Evolutionary conservation across 1,140 invertebrate genomes (phyloP), one percentile per base, ranked within the genome.

Genomic region (Cydia fagiglandana): DNA sequence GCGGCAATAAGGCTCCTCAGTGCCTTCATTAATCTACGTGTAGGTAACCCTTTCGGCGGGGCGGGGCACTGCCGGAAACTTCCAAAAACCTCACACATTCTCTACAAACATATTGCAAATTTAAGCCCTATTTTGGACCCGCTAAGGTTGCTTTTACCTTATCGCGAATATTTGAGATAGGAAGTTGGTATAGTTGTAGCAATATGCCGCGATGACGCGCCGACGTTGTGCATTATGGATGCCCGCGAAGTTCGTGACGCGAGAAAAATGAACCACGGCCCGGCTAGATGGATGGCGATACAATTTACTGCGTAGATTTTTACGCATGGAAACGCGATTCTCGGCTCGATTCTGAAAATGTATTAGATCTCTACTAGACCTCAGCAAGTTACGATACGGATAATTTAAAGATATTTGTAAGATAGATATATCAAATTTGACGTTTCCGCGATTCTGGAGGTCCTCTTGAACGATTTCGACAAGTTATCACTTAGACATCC

Each of bases 181-280:
- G 47, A 53, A 47, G 28, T 30, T 4, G 50, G 47, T 7, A 66
- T 17, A 38, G n/a, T 68, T 76, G 76, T 81, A 76, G 85, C 87
- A 89, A 88, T 91, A 91, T 90, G 90, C 82, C 83, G 88, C 82
- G 89, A 87, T 88, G 89, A 92, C 89, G 89, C 83, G 90, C 84
- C 88, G 90, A 92, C 88, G 83, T 77, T 78, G 83, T 92, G 86
- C 89, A 92, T 91, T 92, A 92, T 92, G 89, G 84, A 92, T 91
- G 89, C 81, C 78, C 83, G 83, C 79, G 76, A 90, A 90, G 81
- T 90, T 89, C 75, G 82, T 90, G 89, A 91, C 90, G 90, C 87
- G 88, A 89, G 90, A 92, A 92, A 92, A 92, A 91, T 92, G 90
- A 92, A 90, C 87, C 86, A 79, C 78, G 80, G 82, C 80, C 79